Evolutionary conservation across 2,888 invertebrate species (phyloP).

Genomic region (Plebejus argus): DNA sequence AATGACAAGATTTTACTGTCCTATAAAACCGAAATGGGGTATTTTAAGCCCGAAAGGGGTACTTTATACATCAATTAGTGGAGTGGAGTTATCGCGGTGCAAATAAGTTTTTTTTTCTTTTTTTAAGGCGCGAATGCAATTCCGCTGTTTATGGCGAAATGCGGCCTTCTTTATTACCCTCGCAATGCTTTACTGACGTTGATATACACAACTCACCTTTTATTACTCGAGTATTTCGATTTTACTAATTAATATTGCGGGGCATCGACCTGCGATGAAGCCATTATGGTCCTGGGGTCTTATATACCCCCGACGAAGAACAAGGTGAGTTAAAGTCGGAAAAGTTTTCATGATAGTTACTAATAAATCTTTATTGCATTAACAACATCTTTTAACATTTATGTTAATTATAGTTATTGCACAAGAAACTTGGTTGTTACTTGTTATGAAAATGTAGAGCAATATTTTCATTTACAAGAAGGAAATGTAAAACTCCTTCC

Average conservation of each 20-base stretch:
- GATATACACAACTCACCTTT: conserved; percentile 21
- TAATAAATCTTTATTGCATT: background rate
- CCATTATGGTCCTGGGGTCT: background rate
- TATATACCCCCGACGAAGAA: background rate
- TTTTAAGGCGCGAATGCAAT: conserved; percentile 24
- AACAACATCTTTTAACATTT: background rate
- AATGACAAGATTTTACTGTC: background rate
- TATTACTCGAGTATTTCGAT: conserved; percentile 18
- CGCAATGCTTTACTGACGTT: conserved; percentile 6
- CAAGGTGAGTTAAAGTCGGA: background rate
- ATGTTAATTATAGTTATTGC: background rate
- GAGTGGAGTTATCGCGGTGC: conserved; percentile 16
- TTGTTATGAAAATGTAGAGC: background rate
- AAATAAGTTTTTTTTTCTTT: conserved; percentile 5
- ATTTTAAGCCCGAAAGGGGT: conserved; percentile 3
- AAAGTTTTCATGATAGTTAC: background rate
- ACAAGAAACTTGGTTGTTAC: background rate
- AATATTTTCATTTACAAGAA: background rate
- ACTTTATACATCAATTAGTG: conserved; percentile 22
- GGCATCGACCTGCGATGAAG: background rate
- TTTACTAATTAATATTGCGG: conserved; percentile 14
- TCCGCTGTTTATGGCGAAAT: conserved; percentile 19
- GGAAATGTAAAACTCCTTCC: background rate
- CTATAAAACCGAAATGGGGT: background rate
- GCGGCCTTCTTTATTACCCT: conserved; percentile 18